phyloP scores from a whole-genome alignment of 2,888 invertebrate genomes.

The Diarsia dahlii region DNA sequence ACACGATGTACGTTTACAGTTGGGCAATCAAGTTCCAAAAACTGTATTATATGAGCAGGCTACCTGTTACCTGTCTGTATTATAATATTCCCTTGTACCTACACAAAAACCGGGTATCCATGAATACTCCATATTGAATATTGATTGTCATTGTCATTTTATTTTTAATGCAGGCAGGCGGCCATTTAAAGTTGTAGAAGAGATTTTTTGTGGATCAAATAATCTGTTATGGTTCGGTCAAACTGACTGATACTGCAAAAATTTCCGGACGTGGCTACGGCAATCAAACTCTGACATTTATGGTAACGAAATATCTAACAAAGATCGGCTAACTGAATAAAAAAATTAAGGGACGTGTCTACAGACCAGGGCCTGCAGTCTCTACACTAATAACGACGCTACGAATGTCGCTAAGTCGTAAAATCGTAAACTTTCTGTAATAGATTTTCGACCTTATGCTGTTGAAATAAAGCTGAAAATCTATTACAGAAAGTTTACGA shows the following conservation, averaged over 20 bases:
- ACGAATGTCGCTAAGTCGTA: too few species aligned
- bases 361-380: too few species aligned
- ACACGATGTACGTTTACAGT: constrained; percentile 3
- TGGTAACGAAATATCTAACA: background rate
- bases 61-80: constrained; percentile 18
- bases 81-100: background rate
- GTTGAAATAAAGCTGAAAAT: too few species aligned
- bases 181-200: constrained; percentile 12
- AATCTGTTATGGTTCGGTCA: background rate
- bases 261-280: background rate
- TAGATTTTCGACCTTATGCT: too few species aligned
- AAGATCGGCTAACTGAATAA: background rate
- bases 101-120: constrained; percentile 34
- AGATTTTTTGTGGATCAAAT: background rate
- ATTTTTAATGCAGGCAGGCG: constrained; percentile 5
- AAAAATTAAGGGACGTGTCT: too few species aligned
- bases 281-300: background rate
- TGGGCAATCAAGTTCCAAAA: background rate
- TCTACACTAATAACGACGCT: too few species aligned
- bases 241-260: background rate
- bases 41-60: background rate
- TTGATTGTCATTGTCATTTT: constrained; percentile 33
- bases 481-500: too few species aligned
- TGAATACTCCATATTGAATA: constrained; percentile 22
- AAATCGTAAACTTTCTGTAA: too few species aligned